These are phyloP conservation scores for Thomomys bottae DNA, from an alignment of 2,113 vertebrate genomes.

Conservation along the genomic window DNA sequence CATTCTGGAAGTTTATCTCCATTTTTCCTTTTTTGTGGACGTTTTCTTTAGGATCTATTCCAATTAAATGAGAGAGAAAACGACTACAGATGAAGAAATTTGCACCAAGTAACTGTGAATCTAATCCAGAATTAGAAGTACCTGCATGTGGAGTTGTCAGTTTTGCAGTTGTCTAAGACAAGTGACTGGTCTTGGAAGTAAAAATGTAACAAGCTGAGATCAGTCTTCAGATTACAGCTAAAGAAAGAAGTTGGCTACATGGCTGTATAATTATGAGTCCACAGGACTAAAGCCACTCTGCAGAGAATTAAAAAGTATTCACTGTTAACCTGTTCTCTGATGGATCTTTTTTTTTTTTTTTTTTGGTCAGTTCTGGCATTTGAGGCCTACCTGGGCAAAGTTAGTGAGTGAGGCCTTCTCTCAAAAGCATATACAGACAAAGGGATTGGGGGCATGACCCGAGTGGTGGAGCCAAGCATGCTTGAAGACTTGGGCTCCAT, in stretches of 20 bases:
- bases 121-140: background rate
- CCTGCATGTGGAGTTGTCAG: background rate
- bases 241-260: background rate
- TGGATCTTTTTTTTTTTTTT: conserved; percentile 28
- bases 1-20: background rate
- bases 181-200: background rate
- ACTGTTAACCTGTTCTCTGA: background rate
- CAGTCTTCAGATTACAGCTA: background rate
- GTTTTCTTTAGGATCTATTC: background rate
- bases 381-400: too few relatives aligned
- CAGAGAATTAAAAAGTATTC: conserved; percentile 8
- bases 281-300: background rate
- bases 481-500: too few relatives aligned
- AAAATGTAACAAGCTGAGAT: background rate
- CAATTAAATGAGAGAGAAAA: background rate
- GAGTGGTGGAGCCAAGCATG: too few relatives aligned
- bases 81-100: background rate
- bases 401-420: too few relatives aligned
- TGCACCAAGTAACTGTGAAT: background rate
- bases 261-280: conserved; percentile 19
- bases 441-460: too few relatives aligned
- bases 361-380: too few relatives aligned
- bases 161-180: background rate
- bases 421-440: too few relatives aligned
- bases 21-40: background rate